Evolutionary conservation across 2,888 invertebrate genomes (phyloP), one percentile per base, ranked within the genome.

Genomic region (Malacosoma neustria): DNA sequence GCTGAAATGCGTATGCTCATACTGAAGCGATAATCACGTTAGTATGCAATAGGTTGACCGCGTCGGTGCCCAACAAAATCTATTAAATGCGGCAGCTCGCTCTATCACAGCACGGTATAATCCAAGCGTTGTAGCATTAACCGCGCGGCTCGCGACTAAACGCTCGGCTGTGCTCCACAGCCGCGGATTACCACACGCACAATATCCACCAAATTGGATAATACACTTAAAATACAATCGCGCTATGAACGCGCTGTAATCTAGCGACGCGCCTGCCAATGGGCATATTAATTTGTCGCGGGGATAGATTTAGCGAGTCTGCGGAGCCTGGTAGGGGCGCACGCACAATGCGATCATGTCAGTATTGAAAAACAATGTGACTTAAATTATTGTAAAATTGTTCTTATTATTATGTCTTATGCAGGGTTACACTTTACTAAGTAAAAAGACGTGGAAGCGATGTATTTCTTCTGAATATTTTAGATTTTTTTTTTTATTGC

Each of bases 161-260:
- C 74, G 66, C 52, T 61, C 61, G 66, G 61, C 55, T 70, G 66
- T 67, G 70, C 65, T 62, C 67, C 61, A 66, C 73, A 61, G 61
- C 67, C 72, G 65, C 72, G 73, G 80, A 82, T 84, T 81, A 82
- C 71, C 72, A 62, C 79, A 84, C 86, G 85, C 84, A 87, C 87
- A 85, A 87, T 87, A 87, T 80, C 86, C 73, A 72, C 75, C 84
- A 86, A 87, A 88, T 88, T 88, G 88, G 88, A 88, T 89, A 88
- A 89, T 88, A 88, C 88, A 87, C 88, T 88, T 89, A 88, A 88
- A 88, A 88, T 85, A 88, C 87, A 84, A 85, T 86, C 85, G 87
- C 72, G 76, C 73, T 68, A 72, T 79, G 73, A 80, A 82, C 75
- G 81, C 75, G 70, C 67, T 70, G 74, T 84, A 85, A 81, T 80